A percentile compares a stretch with the other conserved stretches of the same genome.
These are phyloP conservation scores for Nettapus auritus DNA, from an alignment of 2,113 vertebrate genomes.

Conservation along the genomic window DNA sequence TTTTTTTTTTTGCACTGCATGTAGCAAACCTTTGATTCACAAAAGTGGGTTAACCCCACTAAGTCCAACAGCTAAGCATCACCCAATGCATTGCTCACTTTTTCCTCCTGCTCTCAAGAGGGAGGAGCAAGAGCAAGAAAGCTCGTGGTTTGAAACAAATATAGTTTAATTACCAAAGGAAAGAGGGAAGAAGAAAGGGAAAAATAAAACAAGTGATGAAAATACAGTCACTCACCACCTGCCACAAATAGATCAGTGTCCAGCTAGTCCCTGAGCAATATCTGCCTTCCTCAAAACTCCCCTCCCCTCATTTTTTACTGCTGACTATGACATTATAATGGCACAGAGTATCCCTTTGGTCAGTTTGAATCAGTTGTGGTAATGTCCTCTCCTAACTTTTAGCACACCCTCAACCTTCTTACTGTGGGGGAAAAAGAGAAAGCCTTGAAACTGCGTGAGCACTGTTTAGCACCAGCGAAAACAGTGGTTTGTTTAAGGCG, in stretches of 20 bases:
- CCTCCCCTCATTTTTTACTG: neutral
- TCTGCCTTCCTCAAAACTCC: neutral
- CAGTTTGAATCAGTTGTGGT: neutral
- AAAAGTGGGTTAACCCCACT: neutral
- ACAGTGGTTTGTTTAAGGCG: neutral
- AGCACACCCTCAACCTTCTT: neutral
- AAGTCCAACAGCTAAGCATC: neutral
- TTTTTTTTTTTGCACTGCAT: no score
- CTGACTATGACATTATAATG: neutral
- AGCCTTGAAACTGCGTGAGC: neutral
- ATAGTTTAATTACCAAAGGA: neutral
- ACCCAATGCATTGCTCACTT: neutral
- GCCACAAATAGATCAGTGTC: neutral
- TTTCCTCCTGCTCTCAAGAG: neutral
- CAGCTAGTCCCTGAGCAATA: neutral
- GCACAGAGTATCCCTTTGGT: neutral
- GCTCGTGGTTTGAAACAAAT: neutral
- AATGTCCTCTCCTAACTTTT: neutral
- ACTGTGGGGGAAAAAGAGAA: neutral
- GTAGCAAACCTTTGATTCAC: neutral
- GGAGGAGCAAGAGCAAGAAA: neutral
- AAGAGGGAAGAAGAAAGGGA: neutral
- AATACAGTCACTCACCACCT: neutral
- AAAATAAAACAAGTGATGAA: neutral
- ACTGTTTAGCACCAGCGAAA: neutral